Percentiles rank a stretch among this genome's conserved stretches.
Conservation (phyloP, 1,140 invertebrate genomes). For the Drosophila ohnishii region DNA sequence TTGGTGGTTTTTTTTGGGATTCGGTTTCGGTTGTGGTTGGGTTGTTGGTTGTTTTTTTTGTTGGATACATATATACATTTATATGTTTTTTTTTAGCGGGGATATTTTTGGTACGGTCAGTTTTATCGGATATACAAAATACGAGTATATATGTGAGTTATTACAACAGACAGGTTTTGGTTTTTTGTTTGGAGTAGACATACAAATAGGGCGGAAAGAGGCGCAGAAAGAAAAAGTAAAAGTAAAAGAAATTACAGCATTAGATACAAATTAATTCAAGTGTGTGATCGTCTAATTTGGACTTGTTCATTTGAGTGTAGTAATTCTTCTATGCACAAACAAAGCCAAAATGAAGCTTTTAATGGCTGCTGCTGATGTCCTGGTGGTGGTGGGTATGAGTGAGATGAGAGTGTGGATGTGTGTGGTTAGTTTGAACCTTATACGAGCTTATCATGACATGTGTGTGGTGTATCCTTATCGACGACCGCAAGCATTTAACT, state of each 20-base stretch:
- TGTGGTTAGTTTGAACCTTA: constrained; percentile 1
- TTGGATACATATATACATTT: constrained; percentile 48
- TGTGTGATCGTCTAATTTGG: constrained; percentile 44
- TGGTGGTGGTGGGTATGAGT: constrained; percentile 17
- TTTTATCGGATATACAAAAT: constrained; percentile 69
- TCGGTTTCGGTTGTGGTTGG: constrained; percentile 50
- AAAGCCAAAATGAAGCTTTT: constrained; percentile 42
- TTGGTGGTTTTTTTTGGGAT: constrained; percentile 49
- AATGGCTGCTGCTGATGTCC: constrained; percentile 18
- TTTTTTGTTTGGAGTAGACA: constrained; percentile 64
- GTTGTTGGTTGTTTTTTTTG: constrained; percentile 32
- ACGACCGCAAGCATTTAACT: constrained; percentile 43
- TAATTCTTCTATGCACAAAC: constrained; percentile 28
- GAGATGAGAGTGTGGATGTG: constrained; percentile 17
- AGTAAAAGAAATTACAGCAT: constrained; percentile 81
- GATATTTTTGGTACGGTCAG: constrained; percentile 67
- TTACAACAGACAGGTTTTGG: constrained; percentile 64
- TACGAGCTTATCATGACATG: constrained; percentile 12
- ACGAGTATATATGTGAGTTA: constrained; percentile 61
- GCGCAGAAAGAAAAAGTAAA: constrained; percentile 78
- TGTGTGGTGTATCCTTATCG: constrained; percentile 14
- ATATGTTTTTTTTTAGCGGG: constrained; percentile 46
- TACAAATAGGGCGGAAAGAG: constrained; percentile 59
- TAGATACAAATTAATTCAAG: constrained; percentile 74
- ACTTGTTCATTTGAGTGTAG: constrained; percentile 22